Base-by-base conservation (phyloP, 2,797 vertebrate genomes). In the Cephalopachus bancanus region DNA sequence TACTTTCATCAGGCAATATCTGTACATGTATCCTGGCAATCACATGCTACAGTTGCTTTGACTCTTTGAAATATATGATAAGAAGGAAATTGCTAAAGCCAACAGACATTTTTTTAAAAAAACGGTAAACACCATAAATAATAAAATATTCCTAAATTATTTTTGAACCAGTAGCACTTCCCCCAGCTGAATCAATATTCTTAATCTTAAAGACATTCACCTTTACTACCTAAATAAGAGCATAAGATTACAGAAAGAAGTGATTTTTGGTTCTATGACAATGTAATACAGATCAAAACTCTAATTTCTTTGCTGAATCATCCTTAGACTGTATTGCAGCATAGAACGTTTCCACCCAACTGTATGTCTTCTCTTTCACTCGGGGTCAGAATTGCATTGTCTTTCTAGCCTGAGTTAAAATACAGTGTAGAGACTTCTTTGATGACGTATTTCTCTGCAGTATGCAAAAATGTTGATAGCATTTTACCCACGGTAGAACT, bases 191-290 rank as follows among this genome's bases (percentile, higher is more conserved):
- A 74, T 85, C 51, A 97, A 57, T 83, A 93, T 24, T 92, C 19
- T 72, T 83, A 30, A 89, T 97, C 94, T 97, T 69, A 90, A 67
- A 95, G 57, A 78, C 4, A 71, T 97, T 91, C 89, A 7, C 11
- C 16, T 96, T 94, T 93, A 80, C 11, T 89, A 19, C 14, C 17
- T 76, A 87, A 69, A n/a, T 67, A 93, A 93, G 16, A 93, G 83
- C 4, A 16, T 59, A 19, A 72, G 11, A 1, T 83, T 59, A 91
- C 49, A 83, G 69, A 96, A 60, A 49, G 0, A 86, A 92, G 28
- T 60, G 0, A 12, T 3, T 55, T 88, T 67, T 72, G 4, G 3
- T 53, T 93, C 22, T 91, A 44, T 44, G 28, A 65, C 30, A 55
- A 2, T 51, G 2, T 74, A 69, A 83, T 55, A 53, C 2, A 60